Evolutionary conservation across 2,797 vertebrate genomes (phyloP).

Genomic region (Rhinichthys osculus): DNA sequence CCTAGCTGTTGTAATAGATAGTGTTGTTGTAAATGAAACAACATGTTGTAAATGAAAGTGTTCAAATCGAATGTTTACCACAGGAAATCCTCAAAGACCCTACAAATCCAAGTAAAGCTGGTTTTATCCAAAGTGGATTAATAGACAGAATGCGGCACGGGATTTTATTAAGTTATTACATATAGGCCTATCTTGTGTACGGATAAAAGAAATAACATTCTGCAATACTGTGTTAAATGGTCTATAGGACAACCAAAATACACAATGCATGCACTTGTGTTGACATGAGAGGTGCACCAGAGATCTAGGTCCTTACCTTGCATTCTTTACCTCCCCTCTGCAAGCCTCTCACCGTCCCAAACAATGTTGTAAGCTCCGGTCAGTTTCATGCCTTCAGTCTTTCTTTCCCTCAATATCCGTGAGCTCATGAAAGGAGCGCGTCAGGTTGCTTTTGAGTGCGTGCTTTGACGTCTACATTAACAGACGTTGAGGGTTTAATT

Average conservation of each 20-base stretch:
- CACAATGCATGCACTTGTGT: neutral
- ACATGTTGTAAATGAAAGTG: neutral
- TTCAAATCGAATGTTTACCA: neutral
- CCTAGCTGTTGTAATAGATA: no score
- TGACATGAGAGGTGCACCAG: neutral
- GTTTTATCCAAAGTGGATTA: neutral
- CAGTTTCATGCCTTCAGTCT: slow-evolving; percentile 5
- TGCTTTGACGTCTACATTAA: slow-evolving; percentile 5
- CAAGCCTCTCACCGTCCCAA: neutral
- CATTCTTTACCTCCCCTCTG: slow-evolving; percentile 13
- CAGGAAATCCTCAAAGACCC: neutral
- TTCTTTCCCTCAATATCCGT: neutral
- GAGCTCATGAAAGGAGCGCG: neutral
- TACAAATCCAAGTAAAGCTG: neutral
- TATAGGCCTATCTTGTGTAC: neutral
- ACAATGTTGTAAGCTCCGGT: neutral
- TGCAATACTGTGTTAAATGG: no score
- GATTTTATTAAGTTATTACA: neutral
- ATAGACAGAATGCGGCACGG: neutral
- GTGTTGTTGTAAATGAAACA: no score
- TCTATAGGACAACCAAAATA: neutral
- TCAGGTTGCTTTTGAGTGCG: neutral
- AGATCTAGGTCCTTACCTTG: slow-evolving; percentile 27
- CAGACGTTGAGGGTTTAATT: neutral
- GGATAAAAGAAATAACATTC: neutral